These are phyloP conservation scores for Blomia tropicalis DNA, from an alignment of 2,888 invertebrate species.

Conservation along the genomic window DNA sequence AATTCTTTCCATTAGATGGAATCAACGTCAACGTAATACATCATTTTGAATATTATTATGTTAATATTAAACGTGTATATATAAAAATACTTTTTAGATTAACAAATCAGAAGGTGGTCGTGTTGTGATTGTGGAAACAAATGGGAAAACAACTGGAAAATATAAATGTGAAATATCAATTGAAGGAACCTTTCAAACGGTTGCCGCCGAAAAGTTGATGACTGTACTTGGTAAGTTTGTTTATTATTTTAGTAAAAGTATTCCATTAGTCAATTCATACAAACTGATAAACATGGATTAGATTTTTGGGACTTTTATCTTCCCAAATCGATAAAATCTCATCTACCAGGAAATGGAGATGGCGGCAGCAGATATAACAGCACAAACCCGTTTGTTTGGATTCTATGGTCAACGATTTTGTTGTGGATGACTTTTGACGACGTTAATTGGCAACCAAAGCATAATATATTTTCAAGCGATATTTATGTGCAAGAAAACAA, in stretches of 20 bases:
- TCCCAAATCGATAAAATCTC: background rate
- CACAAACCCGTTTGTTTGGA: no score
- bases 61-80: background rate
- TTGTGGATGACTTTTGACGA: no score
- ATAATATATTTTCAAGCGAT: no score
- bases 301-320: slow-evolving; percentile 12
- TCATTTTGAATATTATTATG: background rate
- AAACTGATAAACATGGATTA: background rate
- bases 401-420: no score
- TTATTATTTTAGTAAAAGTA: background rate
- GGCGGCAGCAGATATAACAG: no score
- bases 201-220: slow-evolving; percentile 11
- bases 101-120: slow-evolving; percentile 17
- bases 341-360: background rate
- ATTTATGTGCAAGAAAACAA: no score
- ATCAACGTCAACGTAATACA: slow-evolving; percentile 21
- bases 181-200: slow-evolving; percentile 21
- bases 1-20: slow-evolving; percentile 13
- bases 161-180: slow-evolving; percentile 22
- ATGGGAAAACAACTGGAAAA: slow-evolving; percentile 16
- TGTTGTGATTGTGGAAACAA: slow-evolving; percentile 12
- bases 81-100: background rate
- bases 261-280: background rate
- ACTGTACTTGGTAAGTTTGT: slow-evolving; percentile 15
- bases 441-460: no score